phyloP scores from a whole-genome alignment of 1,140 invertebrate species.

The Alviniconcha marisindica region DNA sequence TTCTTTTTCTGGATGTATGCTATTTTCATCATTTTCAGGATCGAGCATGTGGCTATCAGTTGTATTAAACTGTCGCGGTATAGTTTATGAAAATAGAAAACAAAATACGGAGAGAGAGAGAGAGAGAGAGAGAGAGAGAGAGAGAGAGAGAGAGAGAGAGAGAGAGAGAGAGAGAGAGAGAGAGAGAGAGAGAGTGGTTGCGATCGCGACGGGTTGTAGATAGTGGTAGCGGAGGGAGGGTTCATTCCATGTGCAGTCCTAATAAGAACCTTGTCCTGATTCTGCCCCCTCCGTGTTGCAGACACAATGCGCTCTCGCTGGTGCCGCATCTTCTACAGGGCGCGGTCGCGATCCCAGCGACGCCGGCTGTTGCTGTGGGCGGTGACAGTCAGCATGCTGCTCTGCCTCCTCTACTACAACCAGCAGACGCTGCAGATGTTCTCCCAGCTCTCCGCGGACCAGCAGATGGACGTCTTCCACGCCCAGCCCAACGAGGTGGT shows the following conservation, averaged over 20 bases:
- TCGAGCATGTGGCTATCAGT: too few species aligned
- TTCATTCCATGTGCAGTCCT: not conserved
- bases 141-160: not conserved
- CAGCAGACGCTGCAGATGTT: slow-evolving; percentile 33
- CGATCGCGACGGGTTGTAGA: not conserved
- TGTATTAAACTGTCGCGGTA: too few species aligned
- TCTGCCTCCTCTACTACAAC: slow-evolving; percentile 38
- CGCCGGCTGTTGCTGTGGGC: slow-evolving; percentile 39
- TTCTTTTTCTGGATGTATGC: too few species aligned
- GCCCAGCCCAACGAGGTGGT: not conserved
- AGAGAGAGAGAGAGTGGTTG: not conserved
- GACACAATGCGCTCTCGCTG: slow-evolving; percentile 5
- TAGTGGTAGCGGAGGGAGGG: not conserved
- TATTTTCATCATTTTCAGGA: too few species aligned
- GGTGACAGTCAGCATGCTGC: not conserved
- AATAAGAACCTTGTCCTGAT: not conserved
- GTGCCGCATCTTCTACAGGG: slow-evolving; percentile 42
- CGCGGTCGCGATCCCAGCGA: slow-evolving; percentile 47
- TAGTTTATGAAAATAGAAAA: too few species aligned
- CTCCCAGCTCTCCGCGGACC: slow-evolving; percentile 5
- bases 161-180: not conserved
- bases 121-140: slow-evolving; percentile 1
- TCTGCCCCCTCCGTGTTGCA: not conserved
- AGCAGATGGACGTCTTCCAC: not conserved
- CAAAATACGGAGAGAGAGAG: too few species aligned